Evolutionary conservation across 2,888 invertebrate genomes (phyloP), one percentile per base, ranked within the genome.

Genomic region (Idaea biselata): DNA sequence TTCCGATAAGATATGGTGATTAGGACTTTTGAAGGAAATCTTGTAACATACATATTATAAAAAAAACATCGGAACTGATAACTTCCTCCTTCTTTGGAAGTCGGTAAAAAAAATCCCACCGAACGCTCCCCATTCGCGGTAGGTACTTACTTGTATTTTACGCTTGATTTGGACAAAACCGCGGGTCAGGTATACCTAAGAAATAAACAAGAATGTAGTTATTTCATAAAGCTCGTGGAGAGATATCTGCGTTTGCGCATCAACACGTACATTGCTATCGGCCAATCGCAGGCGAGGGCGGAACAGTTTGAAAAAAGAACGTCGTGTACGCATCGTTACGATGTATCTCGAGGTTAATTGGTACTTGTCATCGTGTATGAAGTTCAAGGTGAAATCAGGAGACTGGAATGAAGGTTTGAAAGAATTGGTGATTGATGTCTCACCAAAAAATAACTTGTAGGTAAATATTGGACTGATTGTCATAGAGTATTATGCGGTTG

Each of bases 251-350:
- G 75, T 74, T 63, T 65, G 68, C 74, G 75, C 77, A 78, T 80
- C 79, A 66, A 69, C 78, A 73, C 76, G 78, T 75, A 77, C 75
- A 62, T 65, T 55, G 73, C 75, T 79, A 83, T 82, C 81, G 74
- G 70, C 81, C 82, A 83, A 81, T 81, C 79, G 73, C 66, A 63
- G 62, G 67, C 68, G 77, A 77, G 79, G 82, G 81, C 80, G 82
- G 80, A 77, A 77, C 78, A 63, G 62, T 77, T 82, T 73, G 71
- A 82, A 83, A 83, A 82, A 78, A 73, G 71, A 76, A 77, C 74
- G 68, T 65, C 57, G 64, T 65, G 63, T 68, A 71, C 67, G 70
- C 68, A 72, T 68, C 18, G 68, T 59, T 60, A 63, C 63, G 72
- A 71, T 74, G 70, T 77, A 79, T 77, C 73, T 70, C 70, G 67